phyloP scores from a whole-genome alignment of 2,888 invertebrate genomes.

The Eubasilissa splendida region DNA sequence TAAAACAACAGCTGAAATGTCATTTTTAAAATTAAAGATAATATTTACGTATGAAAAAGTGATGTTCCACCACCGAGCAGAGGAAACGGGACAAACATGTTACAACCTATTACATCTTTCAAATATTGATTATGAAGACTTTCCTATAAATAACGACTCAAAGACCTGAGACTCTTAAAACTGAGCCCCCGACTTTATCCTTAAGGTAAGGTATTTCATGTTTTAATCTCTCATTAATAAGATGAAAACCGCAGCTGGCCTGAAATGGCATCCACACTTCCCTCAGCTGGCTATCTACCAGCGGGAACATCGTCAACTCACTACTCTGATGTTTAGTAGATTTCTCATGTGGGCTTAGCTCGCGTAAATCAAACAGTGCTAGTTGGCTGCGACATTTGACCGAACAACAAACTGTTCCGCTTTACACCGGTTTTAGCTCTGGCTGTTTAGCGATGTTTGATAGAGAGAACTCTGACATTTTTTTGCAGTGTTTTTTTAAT shows the following conservation, averaged over 20 bases:
- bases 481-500: no score
- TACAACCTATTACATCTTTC: background rate
- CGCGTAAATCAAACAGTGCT: background rate
- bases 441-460: background rate
- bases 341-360: background rate
- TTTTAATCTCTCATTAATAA: conserved; percentile 14
- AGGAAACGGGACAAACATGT: no score
- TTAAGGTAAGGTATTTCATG: conserved; percentile 8
- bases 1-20: no score
- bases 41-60: no score
- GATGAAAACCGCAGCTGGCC: background rate
- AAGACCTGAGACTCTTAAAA: conserved; percentile 50
- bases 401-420: no score
- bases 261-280: no score
- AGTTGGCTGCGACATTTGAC: no score
- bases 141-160: conserved; percentile 48
- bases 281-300: background rate
- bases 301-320: background rate
- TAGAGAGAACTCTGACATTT: background rate
- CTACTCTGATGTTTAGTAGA: background rate
- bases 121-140: conserved; percentile 19
- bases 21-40: no score
- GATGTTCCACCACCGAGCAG: no score
- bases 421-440: no score
- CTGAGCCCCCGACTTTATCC: conserved; percentile 43